Evolutionary conservation across 2,113 vertebrate species (phyloP), one percentile per base, ranked within the genome.

Genomic region (Pontoporia blainvillei): DNA sequence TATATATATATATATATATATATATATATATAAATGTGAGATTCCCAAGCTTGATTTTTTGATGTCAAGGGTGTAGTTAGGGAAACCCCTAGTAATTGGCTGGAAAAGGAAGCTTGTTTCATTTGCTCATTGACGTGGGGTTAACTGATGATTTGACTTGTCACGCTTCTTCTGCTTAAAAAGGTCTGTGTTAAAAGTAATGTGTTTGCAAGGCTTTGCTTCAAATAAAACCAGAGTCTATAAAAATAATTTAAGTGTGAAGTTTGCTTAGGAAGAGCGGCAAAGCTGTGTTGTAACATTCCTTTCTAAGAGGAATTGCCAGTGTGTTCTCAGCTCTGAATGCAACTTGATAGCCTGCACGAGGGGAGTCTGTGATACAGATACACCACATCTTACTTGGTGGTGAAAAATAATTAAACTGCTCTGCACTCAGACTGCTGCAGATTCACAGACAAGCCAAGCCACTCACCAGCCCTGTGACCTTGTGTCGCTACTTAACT

Each of bases 231-330:
- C 86, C 11, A 54, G 95, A 84, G 3, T 95, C 39, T 87, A 17
- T 94, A 54, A 96, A 91, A 95, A 86, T 90, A 95, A 94, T 89
- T 90, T 94, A 61, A 90, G 94, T 97, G 92, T 97, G 97, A 97
- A 96, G 97, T 97, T 93, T 93, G 75, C 49, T 85, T 96, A 91
- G n/a, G 88, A n/a, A 15, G 17, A 96, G 27, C 64, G 93, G 41
- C 86, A 84, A 31, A 39, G n/a, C 78, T 95, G 72, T 76, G 88
- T n/a, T 91, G 44, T 17, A 52, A 69, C 41, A 66, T 86, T 88
- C 79, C 25, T 66, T 83, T 61, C 31, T 69, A 18, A 72, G 82
- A 95, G 73, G 59, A 0, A 0, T 62, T 89, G 31, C 71, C 34
- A 59, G 49, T 91, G 95, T 87, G 64, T 85, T 88, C 84, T 86